Base-by-base conservation (phyloP, 2,888 invertebrate species). In the Petrolisthes manimaculis region DNA sequence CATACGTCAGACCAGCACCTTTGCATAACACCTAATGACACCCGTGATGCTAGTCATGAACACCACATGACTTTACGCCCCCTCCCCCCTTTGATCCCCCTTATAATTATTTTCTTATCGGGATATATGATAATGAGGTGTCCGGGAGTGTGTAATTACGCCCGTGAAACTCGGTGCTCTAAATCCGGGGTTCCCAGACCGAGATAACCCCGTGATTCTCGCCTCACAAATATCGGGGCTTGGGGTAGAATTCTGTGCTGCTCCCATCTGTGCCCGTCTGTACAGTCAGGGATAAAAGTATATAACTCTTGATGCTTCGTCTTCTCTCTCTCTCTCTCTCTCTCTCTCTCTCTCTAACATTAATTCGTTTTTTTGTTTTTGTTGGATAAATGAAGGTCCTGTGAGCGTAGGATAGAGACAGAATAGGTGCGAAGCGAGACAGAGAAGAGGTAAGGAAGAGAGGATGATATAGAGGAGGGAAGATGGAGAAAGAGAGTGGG, bases 31-130 rank as follows among this genome's bases (percentile, higher is more conserved):
- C 77, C 12, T 24, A 77, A 77, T 24, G 24, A 77, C 77, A 37
- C 21, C 4, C 9, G 37, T 24, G 37, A 37, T 6, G 56, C 24
- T 9, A 80, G n/a, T 4, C 80, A n/a, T 80, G 21, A 80, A 56
- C 80, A 80, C 80, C 54, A 56, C 54, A 80, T 80, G 80, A 56
- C 54, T 80, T 80, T 80, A 14, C 80, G 21, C 80, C 80, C 80
- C 24, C 55, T 55, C 55, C 79, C 53, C 56, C 56, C 55, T 21
- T 56, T 54, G 24, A 55, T 80, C 80, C 55, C 53, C 86, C 86
- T 74, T 71, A 81, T 86, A 86, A 86, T 86, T 86, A 86, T 81
- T 81, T 86, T 18, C 81, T 86, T 80, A 86, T 86, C 81, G 74
- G 71, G 81, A 81, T 81, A 67, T 74, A 86, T 81, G 80, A 82